Conservation (phyloP, 2,888 invertebrate genomes). For the Euzophera pinguis region DNA sequence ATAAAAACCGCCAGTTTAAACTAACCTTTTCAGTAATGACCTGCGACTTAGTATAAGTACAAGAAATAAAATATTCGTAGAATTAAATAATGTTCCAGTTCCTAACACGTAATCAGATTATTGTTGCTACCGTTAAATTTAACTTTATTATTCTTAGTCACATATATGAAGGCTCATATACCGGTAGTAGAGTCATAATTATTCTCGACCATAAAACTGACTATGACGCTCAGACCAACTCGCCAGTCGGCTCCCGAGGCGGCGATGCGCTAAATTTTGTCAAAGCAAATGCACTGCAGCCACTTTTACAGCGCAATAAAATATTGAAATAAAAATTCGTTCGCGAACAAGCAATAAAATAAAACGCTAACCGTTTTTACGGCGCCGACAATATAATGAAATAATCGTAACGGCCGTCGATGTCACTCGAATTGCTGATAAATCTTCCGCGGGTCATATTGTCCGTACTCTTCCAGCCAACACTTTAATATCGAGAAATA, state of each 20-base stretch:
- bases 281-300: constrained; percentile 46
- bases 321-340: constrained; percentile 74
- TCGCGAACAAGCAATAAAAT: constrained; percentile 70
- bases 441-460: constrained; percentile 79
- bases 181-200: constrained; percentile 12
- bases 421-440: constrained; percentile 75
- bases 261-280: constrained; percentile 46
- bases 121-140: too few species aligned
- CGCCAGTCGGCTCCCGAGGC: constrained; percentile 34
- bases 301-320: constrained; percentile 73
- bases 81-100: too few species aligned
- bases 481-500: constrained; percentile 80
- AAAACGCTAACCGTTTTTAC: constrained; percentile 77
- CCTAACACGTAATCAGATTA: too few species aligned
- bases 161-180: too few species aligned
- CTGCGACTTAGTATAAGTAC: too few species aligned
- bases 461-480: constrained; percentile 75
- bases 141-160: too few species aligned
- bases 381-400: constrained; percentile 78
- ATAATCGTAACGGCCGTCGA: constrained; percentile 77
- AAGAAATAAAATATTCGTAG: too few species aligned
- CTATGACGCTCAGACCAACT: constrained; percentile 12
- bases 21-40: too few species aligned
- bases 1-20: too few species aligned
- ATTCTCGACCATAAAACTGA: constrained; percentile 15